Percentiles rank a stretch among this genome's conserved stretches.
phyloP scores from a whole-genome alignment of 2,797 vertebrate species.

The Anguilla megastoma region DNA sequence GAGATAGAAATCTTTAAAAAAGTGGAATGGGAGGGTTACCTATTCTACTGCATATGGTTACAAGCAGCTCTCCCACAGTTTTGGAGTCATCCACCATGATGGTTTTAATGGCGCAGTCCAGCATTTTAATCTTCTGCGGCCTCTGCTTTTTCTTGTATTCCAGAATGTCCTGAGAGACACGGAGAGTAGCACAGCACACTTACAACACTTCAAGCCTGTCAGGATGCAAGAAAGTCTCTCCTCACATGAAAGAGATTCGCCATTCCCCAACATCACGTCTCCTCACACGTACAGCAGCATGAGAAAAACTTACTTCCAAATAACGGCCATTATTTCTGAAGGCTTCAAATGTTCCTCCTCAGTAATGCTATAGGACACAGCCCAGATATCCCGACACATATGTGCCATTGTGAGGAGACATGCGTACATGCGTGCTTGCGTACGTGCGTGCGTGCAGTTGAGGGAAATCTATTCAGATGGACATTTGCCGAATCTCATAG shows the following conservation, averaged over 20 bases:
- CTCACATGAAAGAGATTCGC: not conserved
- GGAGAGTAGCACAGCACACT: constrained; percentile 12
- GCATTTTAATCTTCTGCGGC: constrained; percentile 97
- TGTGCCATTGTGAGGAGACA: not conserved
- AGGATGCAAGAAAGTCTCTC: not conserved
- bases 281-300: not conserved
- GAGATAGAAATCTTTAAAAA: constrained; percentile 32
- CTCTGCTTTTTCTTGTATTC: constrained; percentile 98
- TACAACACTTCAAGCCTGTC: not conserved
- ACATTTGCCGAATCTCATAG: not conserved
- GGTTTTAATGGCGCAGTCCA: constrained; percentile 94
- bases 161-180: constrained; percentile 80
- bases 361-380: not conserved
- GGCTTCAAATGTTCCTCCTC: not conserved
- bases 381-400: not conserved
- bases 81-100: constrained; percentile 99
- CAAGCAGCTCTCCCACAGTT: constrained; percentile 93
- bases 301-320: not conserved
- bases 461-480: not conserved
- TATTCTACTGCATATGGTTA: constrained; percentile 97
- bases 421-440: not conserved
- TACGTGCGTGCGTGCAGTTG: not conserved
- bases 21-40: constrained; percentile 66
- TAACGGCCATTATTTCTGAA: not conserved
- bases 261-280: not conserved